Conservation (phyloP, 1,140 invertebrate species). For the Zaprionus davidi region DNA sequence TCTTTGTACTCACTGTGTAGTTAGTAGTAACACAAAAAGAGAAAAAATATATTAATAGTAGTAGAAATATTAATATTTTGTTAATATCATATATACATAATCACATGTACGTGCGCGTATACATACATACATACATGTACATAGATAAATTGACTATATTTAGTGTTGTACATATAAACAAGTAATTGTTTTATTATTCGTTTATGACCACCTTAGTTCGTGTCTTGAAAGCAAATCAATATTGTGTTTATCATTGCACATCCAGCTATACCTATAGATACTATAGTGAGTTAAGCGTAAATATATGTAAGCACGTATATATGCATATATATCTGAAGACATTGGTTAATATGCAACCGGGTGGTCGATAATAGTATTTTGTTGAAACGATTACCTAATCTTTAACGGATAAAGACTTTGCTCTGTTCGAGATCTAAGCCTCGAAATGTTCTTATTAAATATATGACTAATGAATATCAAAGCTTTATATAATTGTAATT, state of each 20-base stretch:
- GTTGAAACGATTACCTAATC: background rate
- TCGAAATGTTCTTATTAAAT: background rate
- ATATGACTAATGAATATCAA: background rate
- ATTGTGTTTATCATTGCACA: conserved; percentile 29
- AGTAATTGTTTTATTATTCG: conserved; percentile 14
- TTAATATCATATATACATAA: background rate
- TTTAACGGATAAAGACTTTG: background rate
- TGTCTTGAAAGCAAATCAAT: conserved; percentile 41
- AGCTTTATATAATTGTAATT: conserved; percentile 1
- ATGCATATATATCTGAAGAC: conserved; percentile 4
- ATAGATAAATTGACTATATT: conserved; percentile 12
- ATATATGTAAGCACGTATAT: background rate
- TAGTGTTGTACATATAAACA: background rate
- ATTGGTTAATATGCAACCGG: conserved; percentile 1
- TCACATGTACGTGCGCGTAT: conserved; percentile 13
- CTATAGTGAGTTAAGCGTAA: background rate
- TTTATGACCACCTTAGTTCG: conserved; percentile 29
- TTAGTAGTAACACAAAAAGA: conserved; percentile 16
- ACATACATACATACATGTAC: conserved; percentile 2
- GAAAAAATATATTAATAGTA: conserved; percentile 1
- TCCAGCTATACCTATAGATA: background rate
- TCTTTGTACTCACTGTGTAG: conserved; percentile 11
- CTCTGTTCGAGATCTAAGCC: background rate
- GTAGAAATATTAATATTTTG: conserved; percentile 1
- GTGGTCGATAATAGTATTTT: background rate